phyloP scores from a whole-genome alignment of 2,888 invertebrate species.

The Abscondita cerata region DNA sequence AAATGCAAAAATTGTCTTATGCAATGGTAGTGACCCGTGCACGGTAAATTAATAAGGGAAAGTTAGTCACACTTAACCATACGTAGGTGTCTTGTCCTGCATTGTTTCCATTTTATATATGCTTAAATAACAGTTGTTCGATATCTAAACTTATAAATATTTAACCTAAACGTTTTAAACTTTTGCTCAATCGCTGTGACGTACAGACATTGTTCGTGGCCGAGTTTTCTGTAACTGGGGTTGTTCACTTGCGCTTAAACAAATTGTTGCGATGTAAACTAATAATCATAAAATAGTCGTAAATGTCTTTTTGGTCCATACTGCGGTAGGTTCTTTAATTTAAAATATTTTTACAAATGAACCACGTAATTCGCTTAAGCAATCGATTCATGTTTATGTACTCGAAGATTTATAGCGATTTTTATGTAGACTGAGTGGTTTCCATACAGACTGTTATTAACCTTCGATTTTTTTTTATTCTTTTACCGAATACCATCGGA shows the following conservation, averaged over 20 bases:
- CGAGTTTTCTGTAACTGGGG: background rate
- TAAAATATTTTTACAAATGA: conserved; percentile 22
- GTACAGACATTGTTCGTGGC: background rate
- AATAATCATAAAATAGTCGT: conserved; percentile 30
- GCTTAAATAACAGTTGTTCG: conserved; percentile 32
- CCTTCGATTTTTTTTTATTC: conserved; percentile 24
- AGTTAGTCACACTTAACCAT: conserved; percentile 30
- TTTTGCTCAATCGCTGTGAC: background rate
- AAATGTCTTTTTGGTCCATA: conserved; percentile 27
- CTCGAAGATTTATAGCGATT: conserved; percentile 13
- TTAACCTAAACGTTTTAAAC: conserved; percentile 21
- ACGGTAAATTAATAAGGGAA: conserved; percentile 39
- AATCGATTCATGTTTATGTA: conserved; percentile 14
- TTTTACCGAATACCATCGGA: conserved; percentile 26
- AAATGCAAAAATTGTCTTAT: conserved; percentile 42
- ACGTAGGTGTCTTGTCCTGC: conserved; percentile 37
- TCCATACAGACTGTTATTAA: conserved; percentile 25
- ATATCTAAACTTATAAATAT: conserved; percentile 17
- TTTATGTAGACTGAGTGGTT: conserved; percentile 23
- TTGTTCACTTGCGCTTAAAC: background rate
- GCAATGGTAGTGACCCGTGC: conserved; percentile 33
- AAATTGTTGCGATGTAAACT: conserved; percentile 19
- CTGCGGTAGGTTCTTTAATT: conserved; percentile 31
- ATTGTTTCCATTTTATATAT: conserved; percentile 33
- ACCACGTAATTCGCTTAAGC: conserved; percentile 25